A percentile compares a stretch with the other conserved stretches of the same genome.
Evolutionary conservation across 1,140 invertebrate genomes (phyloP).

Genomic region (Atta cephalotes): DNA sequence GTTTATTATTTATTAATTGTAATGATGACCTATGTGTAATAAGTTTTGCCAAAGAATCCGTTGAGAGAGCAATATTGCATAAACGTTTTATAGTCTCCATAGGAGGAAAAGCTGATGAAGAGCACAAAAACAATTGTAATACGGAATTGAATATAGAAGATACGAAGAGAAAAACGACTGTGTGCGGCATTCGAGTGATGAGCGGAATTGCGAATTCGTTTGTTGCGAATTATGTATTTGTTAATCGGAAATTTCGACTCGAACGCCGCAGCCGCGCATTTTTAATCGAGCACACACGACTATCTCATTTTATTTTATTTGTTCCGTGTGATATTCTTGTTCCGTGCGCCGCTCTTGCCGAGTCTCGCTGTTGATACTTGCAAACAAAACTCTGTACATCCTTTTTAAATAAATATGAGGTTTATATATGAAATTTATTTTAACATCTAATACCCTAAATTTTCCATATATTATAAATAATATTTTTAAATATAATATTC

Average conservation of each 20-base stretch:
- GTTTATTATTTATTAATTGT: conserved; percentile 86
- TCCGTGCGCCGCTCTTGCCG: conserved; percentile 84
- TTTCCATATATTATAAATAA: not conserved
- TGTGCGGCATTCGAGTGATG: conserved; percentile 63
- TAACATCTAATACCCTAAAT: not conserved
- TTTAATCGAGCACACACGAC: conserved; percentile 68
- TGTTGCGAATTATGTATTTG: conserved; percentile 51
- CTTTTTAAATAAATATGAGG: conserved; percentile 87
- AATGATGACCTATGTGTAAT: conserved; percentile 86
- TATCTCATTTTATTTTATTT: conserved; percentile 70
- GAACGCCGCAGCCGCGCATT: conserved; percentile 55
- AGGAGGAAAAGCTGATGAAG: conserved; percentile 62
- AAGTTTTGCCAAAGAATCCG: conserved; percentile 86
- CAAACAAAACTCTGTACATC: conserved; percentile 86
- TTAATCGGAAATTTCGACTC: conserved; percentile 67
- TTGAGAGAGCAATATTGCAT: conserved; percentile 81
- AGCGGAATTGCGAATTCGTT: conserved; percentile 23
- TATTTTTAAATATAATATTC: not conserved
- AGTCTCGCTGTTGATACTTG: conserved; percentile 86
- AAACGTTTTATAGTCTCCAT: conserved; percentile 75
- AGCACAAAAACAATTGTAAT: conserved; percentile 41
- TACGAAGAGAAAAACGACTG: conserved; percentile 52
- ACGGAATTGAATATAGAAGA: conserved; percentile 50
- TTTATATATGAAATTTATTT: conserved; percentile 79
- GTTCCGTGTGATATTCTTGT: conserved; percentile 85